Evolutionary conservation across 2,113 vertebrate genomes (phyloP).

Genomic region (Shinisaurus crocodilurus): DNA sequence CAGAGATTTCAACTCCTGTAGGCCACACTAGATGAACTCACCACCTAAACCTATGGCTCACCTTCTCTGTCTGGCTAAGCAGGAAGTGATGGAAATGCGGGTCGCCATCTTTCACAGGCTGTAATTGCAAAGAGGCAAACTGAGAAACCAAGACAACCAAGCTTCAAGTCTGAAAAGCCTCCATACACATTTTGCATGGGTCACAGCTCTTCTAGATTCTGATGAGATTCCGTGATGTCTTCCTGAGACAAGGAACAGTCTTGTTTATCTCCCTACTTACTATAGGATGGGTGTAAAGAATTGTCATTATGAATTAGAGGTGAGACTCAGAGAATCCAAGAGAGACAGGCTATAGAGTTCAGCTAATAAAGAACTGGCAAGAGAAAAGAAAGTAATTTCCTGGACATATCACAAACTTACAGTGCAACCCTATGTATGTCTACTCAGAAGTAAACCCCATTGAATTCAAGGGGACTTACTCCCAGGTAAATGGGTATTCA

Average conservation of each 20-base stretch:
- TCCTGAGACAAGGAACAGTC: not conserved
- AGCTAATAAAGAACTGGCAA: not conserved
- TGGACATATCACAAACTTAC: not conserved
- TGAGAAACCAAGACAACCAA: conserved; percentile 50
- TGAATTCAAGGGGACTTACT: too few relatives aligned
- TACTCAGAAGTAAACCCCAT: too few relatives aligned
- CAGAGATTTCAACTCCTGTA: not conserved
- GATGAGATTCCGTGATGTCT: not conserved
- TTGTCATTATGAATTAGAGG: not conserved
- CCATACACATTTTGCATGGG: not conserved
- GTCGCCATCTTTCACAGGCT: conserved; percentile 94
- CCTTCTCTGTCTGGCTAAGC: conserved; percentile 98
- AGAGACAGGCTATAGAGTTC: not conserved
- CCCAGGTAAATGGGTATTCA: too few relatives aligned
- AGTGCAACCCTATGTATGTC: too few relatives aligned
- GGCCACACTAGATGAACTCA: conserved; percentile 25
- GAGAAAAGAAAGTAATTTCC: not conserved
- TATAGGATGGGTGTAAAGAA: not conserved
- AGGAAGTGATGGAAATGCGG: conserved; percentile 98
- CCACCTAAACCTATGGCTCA: conserved; percentile 71
- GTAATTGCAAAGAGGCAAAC: conserved; percentile 77
- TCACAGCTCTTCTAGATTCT: not conserved
- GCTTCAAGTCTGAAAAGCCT: not conserved
- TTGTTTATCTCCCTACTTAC: not conserved
- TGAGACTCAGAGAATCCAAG: not conserved